A percentile compares a stretch with the other conserved stretches of the same genome.
Conservation (phyloP, 2,113 vertebrate species). For the Meriones unguiculatus region DNA sequence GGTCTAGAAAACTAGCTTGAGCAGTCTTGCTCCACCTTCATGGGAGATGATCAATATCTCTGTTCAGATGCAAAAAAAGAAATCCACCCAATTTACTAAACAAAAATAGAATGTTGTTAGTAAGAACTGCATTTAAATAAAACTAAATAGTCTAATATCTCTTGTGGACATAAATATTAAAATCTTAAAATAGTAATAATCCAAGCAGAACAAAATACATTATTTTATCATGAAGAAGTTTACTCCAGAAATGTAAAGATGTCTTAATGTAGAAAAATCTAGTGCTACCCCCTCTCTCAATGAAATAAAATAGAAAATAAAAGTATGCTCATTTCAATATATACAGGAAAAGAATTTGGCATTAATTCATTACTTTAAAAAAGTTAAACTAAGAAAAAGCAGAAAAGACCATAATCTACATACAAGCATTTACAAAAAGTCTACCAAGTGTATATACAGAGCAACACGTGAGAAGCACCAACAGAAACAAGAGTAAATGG, state of each 20-base stretch:
- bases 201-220: slow-evolving; percentile 15
- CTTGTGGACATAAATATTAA: background rate
- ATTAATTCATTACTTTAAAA: background rate
- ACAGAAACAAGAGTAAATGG: background rate
- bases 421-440: slow-evolving; percentile 24
- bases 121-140: background rate
- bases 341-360: background rate
- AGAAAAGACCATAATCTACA: background rate
- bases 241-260: slow-evolving; percentile 4
- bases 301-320: slow-evolving; percentile 18
- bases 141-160: slow-evolving; percentile 10
- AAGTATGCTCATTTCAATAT: background rate
- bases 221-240: slow-evolving; percentile 10
- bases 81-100: background rate
- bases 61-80: background rate
- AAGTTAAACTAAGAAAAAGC: background rate
- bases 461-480: background rate
- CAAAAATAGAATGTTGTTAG: background rate
- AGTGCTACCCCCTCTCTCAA: background rate
- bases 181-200: background rate
- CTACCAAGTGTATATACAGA: background rate
- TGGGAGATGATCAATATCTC: background rate
- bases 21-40: background rate
- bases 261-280: background rate
- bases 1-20: background rate